phyloP scores from a whole-genome alignment of 2,888 invertebrate genomes.

The Zhengitettix transpicula region DNA sequence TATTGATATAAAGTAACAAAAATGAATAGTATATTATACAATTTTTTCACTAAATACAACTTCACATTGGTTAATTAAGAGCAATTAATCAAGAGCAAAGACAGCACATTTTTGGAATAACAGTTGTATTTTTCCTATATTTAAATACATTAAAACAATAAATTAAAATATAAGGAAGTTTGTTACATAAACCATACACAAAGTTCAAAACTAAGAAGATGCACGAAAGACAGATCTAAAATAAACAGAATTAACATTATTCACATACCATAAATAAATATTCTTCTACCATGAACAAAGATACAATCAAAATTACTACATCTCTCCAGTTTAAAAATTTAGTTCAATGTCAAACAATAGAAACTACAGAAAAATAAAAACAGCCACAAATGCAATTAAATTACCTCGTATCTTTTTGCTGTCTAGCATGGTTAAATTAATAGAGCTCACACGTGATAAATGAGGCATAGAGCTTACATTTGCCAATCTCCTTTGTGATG shows the following conservation, averaged over 20 bases:
- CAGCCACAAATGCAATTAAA: neutral
- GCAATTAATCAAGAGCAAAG: too few relatives aligned
- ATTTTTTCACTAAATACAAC: neutral
- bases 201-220: neutral
- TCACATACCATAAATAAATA: too few relatives aligned
- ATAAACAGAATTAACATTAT: too few relatives aligned
- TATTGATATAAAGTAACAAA: too few relatives aligned
- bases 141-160: too few relatives aligned
- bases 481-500: slow-evolving; percentile 46
- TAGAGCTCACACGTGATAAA: slow-evolving; percentile 66
- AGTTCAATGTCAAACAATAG: neutral
- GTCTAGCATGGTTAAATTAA: slow-evolving; percentile 63
- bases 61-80: neutral
- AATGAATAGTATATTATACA: too few relatives aligned
- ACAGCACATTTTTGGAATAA: neutral
- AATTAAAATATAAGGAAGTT: neutral
- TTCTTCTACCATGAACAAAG: too few relatives aligned
- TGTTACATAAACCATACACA: neutral
- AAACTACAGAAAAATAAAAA: neutral
- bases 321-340: too few relatives aligned
- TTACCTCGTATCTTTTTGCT: slow-evolving; percentile 42
- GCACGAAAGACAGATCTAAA: neutral
- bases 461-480: slow-evolving; percentile 66
- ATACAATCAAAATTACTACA: too few relatives aligned
- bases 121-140: too few relatives aligned